These are phyloP conservation scores for Chrysomela aeneicollis DNA, from an alignment of 2,888 invertebrate genomes.

Conservation along the genomic window DNA sequence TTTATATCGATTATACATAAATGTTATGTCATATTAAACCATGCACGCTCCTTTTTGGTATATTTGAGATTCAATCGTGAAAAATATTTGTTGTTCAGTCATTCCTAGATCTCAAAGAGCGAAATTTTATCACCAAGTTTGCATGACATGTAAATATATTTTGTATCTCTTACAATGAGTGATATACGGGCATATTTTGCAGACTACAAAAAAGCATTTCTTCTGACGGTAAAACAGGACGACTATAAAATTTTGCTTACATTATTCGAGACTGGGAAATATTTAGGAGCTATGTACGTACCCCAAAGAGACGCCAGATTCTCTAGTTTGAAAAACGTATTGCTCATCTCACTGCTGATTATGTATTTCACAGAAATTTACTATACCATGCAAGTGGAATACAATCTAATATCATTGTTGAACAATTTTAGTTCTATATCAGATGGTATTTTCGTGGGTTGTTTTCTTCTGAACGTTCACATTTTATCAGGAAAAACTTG, in stretches of 20 bases:
- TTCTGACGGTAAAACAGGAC: neutral
- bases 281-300: neutral
- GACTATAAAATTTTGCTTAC: neutral
- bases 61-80: no score
- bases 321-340: neutral
- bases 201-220: neutral
- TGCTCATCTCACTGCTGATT: neutral
- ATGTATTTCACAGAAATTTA: neutral
- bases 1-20: no score
- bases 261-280: neutral
- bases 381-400: neutral
- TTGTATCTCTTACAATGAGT: neutral
- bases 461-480: neutral
- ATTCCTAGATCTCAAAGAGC: no score
- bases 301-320: neutral
- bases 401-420: neutral
- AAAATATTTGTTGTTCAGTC: no score
- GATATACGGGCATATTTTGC: neutral
- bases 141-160: neutral
- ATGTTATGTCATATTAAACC: no score
- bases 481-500: neutral
- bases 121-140: no score
- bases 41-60: no score
- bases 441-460: neutral
- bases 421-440: neutral